Evolutionary conservation across 2,797 vertebrate genomes (phyloP).

Genomic region (Amniataba percoides): DNA sequence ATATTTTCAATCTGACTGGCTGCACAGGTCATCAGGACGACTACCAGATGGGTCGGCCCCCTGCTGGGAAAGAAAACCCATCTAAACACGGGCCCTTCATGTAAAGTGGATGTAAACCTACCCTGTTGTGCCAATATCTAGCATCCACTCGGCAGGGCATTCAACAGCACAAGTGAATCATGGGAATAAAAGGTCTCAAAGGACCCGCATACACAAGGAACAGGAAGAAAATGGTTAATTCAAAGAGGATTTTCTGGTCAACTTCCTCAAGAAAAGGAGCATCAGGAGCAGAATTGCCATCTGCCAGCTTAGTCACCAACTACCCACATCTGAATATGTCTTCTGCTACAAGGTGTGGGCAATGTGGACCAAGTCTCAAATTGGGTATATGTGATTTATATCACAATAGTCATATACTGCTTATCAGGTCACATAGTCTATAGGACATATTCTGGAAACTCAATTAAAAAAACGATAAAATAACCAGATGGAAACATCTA

Average conservation of each 20-base stretch:
- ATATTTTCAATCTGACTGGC: background rate
- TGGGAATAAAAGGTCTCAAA: slow-evolving; percentile 23
- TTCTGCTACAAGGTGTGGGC: slow-evolving; percentile 17
- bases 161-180: slow-evolving; percentile 10
- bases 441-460: background rate
- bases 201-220: slow-evolving; percentile 1
- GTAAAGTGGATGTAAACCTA: slow-evolving; percentile 15
- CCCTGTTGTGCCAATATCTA: slow-evolving; percentile 31
- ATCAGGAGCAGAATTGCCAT: slow-evolving; percentile 56
- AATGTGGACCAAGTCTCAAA: slow-evolving; percentile 9
- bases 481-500: background rate
- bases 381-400: background rate
- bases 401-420: background rate
- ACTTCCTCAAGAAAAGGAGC: slow-evolving; percentile 50
- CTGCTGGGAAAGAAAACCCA: slow-evolving; percentile 1
- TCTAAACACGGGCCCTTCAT: slow-evolving; percentile 11
- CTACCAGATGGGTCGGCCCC: slow-evolving; percentile 1
- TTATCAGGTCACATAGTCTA: background rate
- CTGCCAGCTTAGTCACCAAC: slow-evolving; percentile 59
- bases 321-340: slow-evolving; percentile 35
- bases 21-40: background rate
- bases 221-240: slow-evolving; percentile 32
- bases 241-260: slow-evolving; percentile 63
- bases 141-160: slow-evolving; percentile 12
- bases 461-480: background rate